Percentiles rank a stretch among this genome's conserved stretches.
Conservation (phyloP, 2,797 vertebrate species). For the Helarctos malayanus region DNA sequence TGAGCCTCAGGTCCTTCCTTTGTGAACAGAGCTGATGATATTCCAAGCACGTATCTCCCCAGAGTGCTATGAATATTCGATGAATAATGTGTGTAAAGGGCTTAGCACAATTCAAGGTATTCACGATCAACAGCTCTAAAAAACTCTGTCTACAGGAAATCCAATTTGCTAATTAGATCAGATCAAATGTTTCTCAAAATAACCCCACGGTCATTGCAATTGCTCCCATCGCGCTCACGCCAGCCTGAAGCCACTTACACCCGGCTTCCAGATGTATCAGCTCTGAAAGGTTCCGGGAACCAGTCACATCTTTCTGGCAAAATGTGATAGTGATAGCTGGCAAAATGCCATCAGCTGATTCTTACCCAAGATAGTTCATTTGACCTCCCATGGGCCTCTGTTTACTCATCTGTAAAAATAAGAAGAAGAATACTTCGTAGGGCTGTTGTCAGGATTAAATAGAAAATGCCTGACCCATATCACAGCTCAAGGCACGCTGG, state of each 20-base stretch:
- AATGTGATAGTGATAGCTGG: not conserved
- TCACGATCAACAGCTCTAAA: not conserved
- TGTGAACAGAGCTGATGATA: not conserved
- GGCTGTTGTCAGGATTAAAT: not conserved
- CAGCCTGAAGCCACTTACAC: not conserved
- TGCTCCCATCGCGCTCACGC: not conserved
- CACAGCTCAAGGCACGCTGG: not conserved
- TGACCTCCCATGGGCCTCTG: not conserved
- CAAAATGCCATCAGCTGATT: not conserved
- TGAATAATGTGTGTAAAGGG: not conserved
- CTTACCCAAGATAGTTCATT: not conserved
- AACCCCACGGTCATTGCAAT: not conserved
- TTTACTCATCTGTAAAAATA: not conserved
- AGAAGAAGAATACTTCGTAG: not conserved
- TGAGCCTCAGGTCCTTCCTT: not conserved
- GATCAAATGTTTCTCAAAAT: conserved; percentile 15
- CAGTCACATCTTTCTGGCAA: not conserved
- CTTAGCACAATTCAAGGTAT: not conserved
- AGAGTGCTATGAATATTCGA: not conserved
- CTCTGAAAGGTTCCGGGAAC: not conserved
- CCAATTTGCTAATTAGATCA: not conserved
- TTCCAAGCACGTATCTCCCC: not conserved
- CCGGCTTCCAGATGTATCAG: not conserved
- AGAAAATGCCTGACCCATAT: not conserved
- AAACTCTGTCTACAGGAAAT: not conserved